Evolutionary conservation across 2,113 vertebrate genomes (phyloP).

Genomic region (Ellobius talpinus): DNA sequence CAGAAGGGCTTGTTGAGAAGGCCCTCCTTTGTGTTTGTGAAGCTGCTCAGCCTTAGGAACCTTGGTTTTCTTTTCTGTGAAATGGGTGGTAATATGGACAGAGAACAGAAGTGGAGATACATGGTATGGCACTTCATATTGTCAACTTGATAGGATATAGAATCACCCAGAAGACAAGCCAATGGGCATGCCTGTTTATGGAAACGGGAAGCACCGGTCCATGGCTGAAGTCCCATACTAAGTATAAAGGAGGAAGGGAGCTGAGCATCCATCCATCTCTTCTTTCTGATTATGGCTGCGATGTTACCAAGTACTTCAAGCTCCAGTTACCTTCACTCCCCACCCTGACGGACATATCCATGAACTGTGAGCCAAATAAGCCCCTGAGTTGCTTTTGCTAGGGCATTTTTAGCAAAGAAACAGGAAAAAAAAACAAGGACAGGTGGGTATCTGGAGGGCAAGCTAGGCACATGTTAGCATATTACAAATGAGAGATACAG

Average conservation of each 20-base stretch:
- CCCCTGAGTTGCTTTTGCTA: neutral
- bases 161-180: neutral
- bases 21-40: neutral
- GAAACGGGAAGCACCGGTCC: neutral
- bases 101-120: neutral
- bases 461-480: neutral
- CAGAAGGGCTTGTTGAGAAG: neutral
- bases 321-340: neutral
- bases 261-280: too few relatives aligned
- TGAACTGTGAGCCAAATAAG: neutral
- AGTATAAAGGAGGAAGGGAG: neutral
- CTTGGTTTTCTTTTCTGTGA: neutral
- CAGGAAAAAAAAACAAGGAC: neutral
- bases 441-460: neutral
- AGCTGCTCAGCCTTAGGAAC: neutral
- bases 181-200: neutral
- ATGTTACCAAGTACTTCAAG: neutral
- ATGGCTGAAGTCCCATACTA: neutral
- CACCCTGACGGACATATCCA: neutral
- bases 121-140: neutral
- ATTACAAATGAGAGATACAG: neutral
- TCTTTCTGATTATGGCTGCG: neutral
- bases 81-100: neutral
- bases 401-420: neutral
- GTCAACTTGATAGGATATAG: too few relatives aligned